Evolutionary conservation across 2,113 vertebrate genomes (phyloP).

Genomic region (Cheilinus undulatus): DNA sequence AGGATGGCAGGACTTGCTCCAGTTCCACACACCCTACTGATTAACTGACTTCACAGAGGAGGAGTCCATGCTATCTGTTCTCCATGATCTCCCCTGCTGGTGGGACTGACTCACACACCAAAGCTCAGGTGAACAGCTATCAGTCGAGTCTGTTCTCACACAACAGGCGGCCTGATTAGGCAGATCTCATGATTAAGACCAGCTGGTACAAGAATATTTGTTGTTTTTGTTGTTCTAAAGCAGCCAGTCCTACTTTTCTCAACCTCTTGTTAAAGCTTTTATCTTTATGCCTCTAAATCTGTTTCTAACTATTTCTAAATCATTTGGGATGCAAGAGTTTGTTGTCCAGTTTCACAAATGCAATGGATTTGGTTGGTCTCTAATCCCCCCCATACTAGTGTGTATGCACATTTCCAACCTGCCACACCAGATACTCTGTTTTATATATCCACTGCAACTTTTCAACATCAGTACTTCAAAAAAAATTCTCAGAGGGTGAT

Average conservation of each 20-base stretch:
- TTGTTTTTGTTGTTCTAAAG: slow-evolving; percentile 11
- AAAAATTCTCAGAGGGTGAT: too few relatives aligned
- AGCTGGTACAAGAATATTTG: slow-evolving; percentile 34
- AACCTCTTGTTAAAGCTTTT: not conserved
- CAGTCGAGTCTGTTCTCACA: slow-evolving; percentile 45
- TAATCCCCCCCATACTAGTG: too few relatives aligned
- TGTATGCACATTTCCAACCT: too few relatives aligned
- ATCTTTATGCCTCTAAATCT: not conserved
- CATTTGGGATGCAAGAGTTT: too few relatives aligned
- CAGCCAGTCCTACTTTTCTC: not conserved
- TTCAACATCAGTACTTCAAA: too few relatives aligned
- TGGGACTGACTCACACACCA: slow-evolving; percentile 57
- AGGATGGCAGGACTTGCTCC: slow-evolving; percentile 30
- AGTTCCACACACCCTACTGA: slow-evolving; percentile 58
- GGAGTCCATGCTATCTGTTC: slow-evolving; percentile 52
- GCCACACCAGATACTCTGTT: too few relatives aligned
- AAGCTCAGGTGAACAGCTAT: slow-evolving; percentile 63
- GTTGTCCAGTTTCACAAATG: too few relatives aligned
- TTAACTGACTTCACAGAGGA: slow-evolving; percentile 57
- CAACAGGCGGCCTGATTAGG: slow-evolving; percentile 50
- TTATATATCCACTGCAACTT: too few relatives aligned
- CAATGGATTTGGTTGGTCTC: too few relatives aligned
- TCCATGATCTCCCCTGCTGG: slow-evolving; percentile 49
- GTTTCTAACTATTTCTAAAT: too few relatives aligned
- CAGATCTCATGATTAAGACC: slow-evolving; percentile 32